These are phyloP conservation scores for Melanostoma mellinum DNA, from an alignment of 2,888 invertebrate species.

Conservation along the genomic window DNA sequence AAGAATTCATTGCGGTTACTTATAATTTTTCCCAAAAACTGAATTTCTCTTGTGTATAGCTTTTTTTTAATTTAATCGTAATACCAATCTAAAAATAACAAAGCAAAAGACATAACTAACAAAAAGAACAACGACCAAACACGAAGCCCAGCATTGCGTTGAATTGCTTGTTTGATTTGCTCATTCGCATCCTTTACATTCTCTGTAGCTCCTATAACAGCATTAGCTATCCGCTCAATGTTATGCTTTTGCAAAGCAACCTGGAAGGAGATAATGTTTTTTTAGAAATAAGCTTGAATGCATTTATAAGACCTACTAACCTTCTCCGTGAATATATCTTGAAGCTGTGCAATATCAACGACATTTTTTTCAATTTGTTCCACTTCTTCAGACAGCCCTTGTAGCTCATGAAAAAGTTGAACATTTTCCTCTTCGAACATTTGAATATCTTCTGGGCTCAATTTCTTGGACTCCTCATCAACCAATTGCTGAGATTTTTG, in stretches of 20 bases:
- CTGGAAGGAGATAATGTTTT: slow-evolving; percentile 77
- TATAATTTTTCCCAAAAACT: neutral
- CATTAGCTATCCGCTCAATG: slow-evolving; percentile 93
- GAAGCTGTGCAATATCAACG: slow-evolving; percentile 96
- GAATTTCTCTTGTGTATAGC: neutral
- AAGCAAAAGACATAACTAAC: slow-evolving; percentile 96
- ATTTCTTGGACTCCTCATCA: slow-evolving; percentile 80
- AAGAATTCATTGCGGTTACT: too few species aligned
- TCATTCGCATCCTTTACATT: slow-evolving; percentile 98
- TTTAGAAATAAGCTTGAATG: neutral
- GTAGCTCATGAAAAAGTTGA: slow-evolving; percentile 92
- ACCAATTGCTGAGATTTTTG: slow-evolving; percentile 78
- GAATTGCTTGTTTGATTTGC: slow-evolving; percentile 97
- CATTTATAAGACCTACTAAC: slow-evolving; percentile 77
- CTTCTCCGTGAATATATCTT: slow-evolving; percentile 98
- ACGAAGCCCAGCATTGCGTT: slow-evolving; percentile 96
- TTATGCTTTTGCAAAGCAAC: slow-evolving; percentile 96
- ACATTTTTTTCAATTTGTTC: slow-evolving; percentile 95
- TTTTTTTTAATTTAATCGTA: slow-evolving; percentile 85
- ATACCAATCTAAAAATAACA: slow-evolving; percentile 99
- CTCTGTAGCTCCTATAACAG: slow-evolving; percentile 95
- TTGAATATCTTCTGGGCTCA: slow-evolving; percentile 94
- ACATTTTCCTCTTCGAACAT: slow-evolving; percentile 96
- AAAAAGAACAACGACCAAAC: slow-evolving; percentile 98
- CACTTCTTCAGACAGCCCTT: slow-evolving; percentile 94